Conservation (phyloP, 2,797 vertebrate species). For the Lycodopsis pacificus region DNA sequence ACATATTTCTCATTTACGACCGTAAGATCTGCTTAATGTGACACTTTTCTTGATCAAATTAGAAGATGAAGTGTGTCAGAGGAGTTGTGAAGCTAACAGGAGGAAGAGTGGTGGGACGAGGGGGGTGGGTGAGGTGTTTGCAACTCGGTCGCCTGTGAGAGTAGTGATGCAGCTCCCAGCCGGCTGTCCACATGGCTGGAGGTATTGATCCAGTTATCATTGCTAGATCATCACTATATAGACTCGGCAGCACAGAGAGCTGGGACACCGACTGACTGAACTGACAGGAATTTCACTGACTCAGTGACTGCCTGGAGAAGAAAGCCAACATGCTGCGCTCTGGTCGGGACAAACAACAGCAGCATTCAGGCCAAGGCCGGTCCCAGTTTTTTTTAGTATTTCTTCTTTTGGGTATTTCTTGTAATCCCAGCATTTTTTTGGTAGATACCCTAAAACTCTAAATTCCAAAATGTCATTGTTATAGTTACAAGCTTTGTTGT, state of each 20-base stretch:
- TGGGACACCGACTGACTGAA: constrained; percentile 54
- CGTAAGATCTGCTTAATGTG: constrained; percentile 79
- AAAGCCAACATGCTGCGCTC: constrained; percentile 41
- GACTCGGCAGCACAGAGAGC: constrained; percentile 71
- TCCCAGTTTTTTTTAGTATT: neutral
- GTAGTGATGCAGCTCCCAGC: constrained; percentile 74
- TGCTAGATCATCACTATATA: constrained; percentile 82
- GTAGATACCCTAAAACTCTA: neutral
- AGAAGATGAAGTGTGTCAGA: constrained; percentile 77
- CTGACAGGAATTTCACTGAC: constrained; percentile 31
- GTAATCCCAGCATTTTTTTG: neutral
- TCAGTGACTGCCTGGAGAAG: constrained; percentile 52
- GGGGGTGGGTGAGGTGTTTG: constrained; percentile 58
- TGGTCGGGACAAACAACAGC: constrained; percentile 29
- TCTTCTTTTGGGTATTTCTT: neutral
- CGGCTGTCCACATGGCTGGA: constrained; percentile 81
- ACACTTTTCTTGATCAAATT: constrained; percentile 84
- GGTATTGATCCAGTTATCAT: constrained; percentile 84
- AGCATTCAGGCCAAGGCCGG: neutral
- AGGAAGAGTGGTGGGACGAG: neutral
- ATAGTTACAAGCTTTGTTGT: neutral
- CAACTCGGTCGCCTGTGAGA: constrained; percentile 68
- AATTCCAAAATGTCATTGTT: neutral
- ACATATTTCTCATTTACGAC: constrained; percentile 84
- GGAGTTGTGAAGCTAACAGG: constrained; percentile 71